A percentile compares a stretch with the other conserved stretches of the same genome.
Conservation (phyloP, 1,140 invertebrate genomes). For the Chironomus tepperi region DNA sequence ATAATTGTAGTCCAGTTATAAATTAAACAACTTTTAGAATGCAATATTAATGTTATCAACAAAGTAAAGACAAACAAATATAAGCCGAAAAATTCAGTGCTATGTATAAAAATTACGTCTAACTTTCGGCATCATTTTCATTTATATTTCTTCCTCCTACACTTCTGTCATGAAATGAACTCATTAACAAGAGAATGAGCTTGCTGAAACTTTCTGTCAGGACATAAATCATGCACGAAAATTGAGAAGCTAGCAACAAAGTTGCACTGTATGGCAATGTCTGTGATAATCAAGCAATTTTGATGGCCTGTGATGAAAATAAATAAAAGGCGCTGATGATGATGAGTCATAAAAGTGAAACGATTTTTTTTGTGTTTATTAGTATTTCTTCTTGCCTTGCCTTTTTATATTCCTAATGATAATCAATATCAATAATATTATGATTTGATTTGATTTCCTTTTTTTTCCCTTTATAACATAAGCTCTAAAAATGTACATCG, state of each 20-base stretch:
- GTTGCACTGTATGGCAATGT: no score
- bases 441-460: no score
- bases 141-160: background rate
- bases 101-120: background rate
- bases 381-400: background rate
- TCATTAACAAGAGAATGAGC: background rate
- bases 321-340: background rate
- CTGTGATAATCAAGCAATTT: background rate
- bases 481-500: no score
- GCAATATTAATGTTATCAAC: no score
- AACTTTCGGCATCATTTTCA: background rate
- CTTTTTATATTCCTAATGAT: background rate
- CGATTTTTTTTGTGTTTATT: background rate
- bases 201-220: constrained; percentile 12
- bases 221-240: constrained; percentile 4
- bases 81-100: background rate
- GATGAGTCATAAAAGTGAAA: constrained; percentile 8
- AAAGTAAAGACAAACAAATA: no score
- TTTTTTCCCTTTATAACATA: no score
- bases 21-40: no score
- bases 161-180: background rate
- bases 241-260: background rate
- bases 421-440: background rate
- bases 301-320: background rate
- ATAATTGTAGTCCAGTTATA: no score